Evolutionary conservation across 92 coral and sea anemone genomes (phyloP), one percentile per base, ranked within the genome.

Genomic region (Desmophyllum pertusum): DNA sequence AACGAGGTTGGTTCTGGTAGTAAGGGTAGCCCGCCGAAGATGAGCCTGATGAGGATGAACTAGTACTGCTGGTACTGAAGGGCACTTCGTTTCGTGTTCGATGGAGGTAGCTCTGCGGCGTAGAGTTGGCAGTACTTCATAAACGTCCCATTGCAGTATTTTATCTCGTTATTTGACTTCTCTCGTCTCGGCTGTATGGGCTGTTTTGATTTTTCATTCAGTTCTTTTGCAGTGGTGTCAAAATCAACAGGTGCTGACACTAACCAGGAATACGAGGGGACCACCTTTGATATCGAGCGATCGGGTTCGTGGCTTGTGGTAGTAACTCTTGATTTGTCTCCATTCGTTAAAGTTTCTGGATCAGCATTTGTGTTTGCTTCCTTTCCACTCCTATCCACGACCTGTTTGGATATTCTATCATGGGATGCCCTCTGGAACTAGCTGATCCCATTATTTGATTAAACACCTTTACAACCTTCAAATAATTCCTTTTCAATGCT

Each of bases 221-320:
- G 5, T 13, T 64, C 23, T 64, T 64, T 14, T 14, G 70, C 70
- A 64, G 70, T 18, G 15, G 70, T 14, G 1, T 65, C 70, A 33
- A 65, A 65, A 65, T 65, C 70, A 33, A 65, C 41, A 2, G 70
- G 42, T 65, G 70, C 3, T 36, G 70, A 31, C 39, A 65, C n/a
- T 21, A 65, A 18, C 70, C 70, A 65, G 18, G 70, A 65, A 21
- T 65, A 65, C 10, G 70, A 65, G 19, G 70, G 70, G 40, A 65
- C 39, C 70, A 65, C 70, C 19, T 11, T 65, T 17, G 70, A 10
- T 14, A 40, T 5, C 13, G 40, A 65, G 9, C 17, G 21, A 4
- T 65, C 40, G 3, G 10, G 21, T 30, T 65, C 39, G 15, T 18
- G 5, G 13, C 9, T 35, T 30, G 41, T 36, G 23, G 19, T 4